A percentile compares a stretch with the other conserved stretches of the same genome.
phyloP scores from a whole-genome alignment of 1,140 invertebrate species.

The Drosophila miranda region DNA sequence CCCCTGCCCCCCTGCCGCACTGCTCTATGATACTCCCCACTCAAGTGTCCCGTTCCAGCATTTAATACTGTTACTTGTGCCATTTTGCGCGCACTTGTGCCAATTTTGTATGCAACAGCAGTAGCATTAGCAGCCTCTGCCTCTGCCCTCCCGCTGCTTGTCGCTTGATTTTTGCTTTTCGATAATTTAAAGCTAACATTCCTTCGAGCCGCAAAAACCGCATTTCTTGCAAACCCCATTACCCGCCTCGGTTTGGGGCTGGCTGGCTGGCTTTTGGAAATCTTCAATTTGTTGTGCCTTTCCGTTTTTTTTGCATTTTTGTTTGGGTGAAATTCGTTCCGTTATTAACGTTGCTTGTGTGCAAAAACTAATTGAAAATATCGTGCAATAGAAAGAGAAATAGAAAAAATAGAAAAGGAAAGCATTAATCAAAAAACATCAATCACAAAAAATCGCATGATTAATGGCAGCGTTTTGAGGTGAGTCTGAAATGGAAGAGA shows the following conservation, averaged over 20 bases:
- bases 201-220: conserved; percentile 71
- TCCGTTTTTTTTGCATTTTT: conserved; percentile 35
- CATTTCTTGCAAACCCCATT: conserved; percentile 30
- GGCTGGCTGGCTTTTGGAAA: conserved; percentile 34
- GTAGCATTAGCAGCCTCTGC: conserved; percentile 22
- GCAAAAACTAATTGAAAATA: conserved; percentile 69
- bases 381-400: conserved; percentile 29
- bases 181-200: conserved; percentile 70
- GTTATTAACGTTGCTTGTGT: conserved; percentile 40
- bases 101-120: conserved; percentile 56
- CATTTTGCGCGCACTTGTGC: conserved; percentile 73
- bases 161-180: conserved; percentile 66
- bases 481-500: conserved; percentile 37
- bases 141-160: conserved; percentile 7
- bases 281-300: conserved; percentile 48
- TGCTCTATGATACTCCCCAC: conserved; percentile 14
- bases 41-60: conserved; percentile 34
- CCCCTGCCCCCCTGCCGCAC: too few relatives aligned
- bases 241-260: background rate
- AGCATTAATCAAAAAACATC: conserved; percentile 25
- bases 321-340: conserved; percentile 60
- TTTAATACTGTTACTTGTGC: conserved; percentile 67
- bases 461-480: conserved; percentile 47
- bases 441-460: conserved; percentile 36
- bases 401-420: conserved; percentile 10